Evolutionary conservation across 1,140 invertebrate species (phyloP), one percentile per base, ranked within the genome.

Genomic region (Pachyrhynchus sulphureomaculatus): DNA sequence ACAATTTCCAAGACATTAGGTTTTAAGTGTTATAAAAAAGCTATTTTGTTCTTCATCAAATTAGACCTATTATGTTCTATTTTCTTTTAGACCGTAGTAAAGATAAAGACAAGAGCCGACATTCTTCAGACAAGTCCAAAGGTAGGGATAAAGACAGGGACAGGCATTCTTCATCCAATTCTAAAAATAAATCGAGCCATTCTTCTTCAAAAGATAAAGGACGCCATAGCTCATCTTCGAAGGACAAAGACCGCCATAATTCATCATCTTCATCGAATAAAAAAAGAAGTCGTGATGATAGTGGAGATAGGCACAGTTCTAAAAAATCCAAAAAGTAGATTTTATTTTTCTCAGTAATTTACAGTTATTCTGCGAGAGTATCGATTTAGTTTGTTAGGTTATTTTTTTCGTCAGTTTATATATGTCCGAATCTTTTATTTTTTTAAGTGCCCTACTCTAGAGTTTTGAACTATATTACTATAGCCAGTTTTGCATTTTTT

Each of bases 211-310:
- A 45, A 36, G 54, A 56, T 21, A 56, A 56, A 20, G 29, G 41
- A n/a, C 42, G 41, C 4, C 41, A 56, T 24, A 45, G 41, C 4
- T 72, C 73, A 10, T 72, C 68, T 6, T 68, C 74, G 4, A 29
- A 29, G 12, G 26, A 75, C 37, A 73, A 72, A 41, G 51, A 70
- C 26, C 61, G 65, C 33, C 61, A 63, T 37, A 47, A 54, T 34
- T 67, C 63, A 2, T 53, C 51, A 23, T 62, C 61, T 49, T 61
- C 59, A n/a, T 29, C 26, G 8, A 36, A 34, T 24, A 84, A 81
- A 62, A 92, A 91, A 74, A 82, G 90, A 26, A 82, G 86, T 8
- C 82, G 88, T 20, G 88, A 91, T 24, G 86, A 88, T 55, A 89
- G 87, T 68, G 78, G 80, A n/a, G 88, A 89, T 33, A 82, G 81